These are phyloP conservation scores for Alexandromys fortis DNA, from an alignment of 2,113 vertebrate species.

Conservation along the genomic window DNA sequence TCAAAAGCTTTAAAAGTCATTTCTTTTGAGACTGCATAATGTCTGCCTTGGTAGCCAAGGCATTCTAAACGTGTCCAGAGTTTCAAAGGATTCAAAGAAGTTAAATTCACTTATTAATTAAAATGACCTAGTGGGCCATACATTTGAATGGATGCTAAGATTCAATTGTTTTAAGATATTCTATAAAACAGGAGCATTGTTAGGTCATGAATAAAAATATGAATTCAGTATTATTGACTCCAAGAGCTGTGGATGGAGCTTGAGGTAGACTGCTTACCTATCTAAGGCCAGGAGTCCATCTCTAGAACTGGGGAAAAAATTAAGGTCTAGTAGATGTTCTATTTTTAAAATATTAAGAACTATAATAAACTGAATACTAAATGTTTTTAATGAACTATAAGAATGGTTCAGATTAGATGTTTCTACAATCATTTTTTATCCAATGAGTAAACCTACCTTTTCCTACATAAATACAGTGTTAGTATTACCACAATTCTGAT, in stretches of 20 bases:
- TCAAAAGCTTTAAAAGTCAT: conserved; percentile 24
- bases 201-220: conserved; percentile 15
- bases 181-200: not conserved
- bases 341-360: conserved; percentile 36
- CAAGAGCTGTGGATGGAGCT: not conserved
- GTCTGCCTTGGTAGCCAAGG: not conserved
- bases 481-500: conserved; percentile 17
- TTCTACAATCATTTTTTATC: conserved; percentile 5
- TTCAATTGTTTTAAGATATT: not conserved
- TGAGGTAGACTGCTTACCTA: not conserved
- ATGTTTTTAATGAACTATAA: conserved; percentile 30
- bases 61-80: conserved; percentile 46
- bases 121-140: conserved; percentile 43
- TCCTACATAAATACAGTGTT: not conserved
- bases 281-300: not conserved
- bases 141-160: conserved; percentile 25
- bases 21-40: conserved; percentile 14
- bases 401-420: conserved; percentile 40
- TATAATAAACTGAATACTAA: not conserved
- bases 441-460: not conserved
- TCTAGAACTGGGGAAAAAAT: not conserved
- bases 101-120: conserved; percentile 18
- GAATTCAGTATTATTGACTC: conserved; percentile 32
- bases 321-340: not conserved
- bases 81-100: conserved; percentile 39